phyloP scores from a whole-genome alignment of 2,797 vertebrate species.

The Smutsia gigantea region DNA sequence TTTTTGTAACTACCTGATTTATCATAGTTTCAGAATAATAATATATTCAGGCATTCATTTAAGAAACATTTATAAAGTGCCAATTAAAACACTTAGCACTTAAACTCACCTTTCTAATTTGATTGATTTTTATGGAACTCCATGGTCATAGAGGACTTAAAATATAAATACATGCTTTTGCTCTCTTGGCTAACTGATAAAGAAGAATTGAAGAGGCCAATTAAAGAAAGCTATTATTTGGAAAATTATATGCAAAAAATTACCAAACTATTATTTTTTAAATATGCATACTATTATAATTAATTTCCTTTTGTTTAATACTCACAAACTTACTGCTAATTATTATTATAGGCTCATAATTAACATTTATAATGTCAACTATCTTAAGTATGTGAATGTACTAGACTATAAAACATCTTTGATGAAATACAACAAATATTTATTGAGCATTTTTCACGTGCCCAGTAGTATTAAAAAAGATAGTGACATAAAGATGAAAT shows the following conservation, averaged over 20 bases:
- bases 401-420: neutral
- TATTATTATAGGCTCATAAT: neutral
- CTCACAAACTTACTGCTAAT: neutral
- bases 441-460: neutral
- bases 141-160: neutral
- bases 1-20: neutral
- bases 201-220: neutral
- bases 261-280: neutral
- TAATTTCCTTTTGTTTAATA: neutral
- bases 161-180: neutral
- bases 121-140: slow-evolving; percentile 1
- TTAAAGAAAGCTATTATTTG: neutral
- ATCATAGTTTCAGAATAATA: neutral
- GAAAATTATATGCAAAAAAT: slow-evolving; percentile 1
- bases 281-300: neutral
- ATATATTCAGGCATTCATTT: slow-evolving; percentile 15
- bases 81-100: slow-evolving; percentile 33
- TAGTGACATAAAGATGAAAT: neutral
- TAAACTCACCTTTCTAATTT: neutral
- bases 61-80: neutral
- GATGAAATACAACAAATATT: slow-evolving; percentile 5
- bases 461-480: neutral
- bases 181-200: neutral
- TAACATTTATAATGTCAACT: neutral
- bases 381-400: neutral